Evolutionary conservation across 2,888 invertebrate species (phyloP).

Genomic region (Rhagophthalmus giganteus): DNA sequence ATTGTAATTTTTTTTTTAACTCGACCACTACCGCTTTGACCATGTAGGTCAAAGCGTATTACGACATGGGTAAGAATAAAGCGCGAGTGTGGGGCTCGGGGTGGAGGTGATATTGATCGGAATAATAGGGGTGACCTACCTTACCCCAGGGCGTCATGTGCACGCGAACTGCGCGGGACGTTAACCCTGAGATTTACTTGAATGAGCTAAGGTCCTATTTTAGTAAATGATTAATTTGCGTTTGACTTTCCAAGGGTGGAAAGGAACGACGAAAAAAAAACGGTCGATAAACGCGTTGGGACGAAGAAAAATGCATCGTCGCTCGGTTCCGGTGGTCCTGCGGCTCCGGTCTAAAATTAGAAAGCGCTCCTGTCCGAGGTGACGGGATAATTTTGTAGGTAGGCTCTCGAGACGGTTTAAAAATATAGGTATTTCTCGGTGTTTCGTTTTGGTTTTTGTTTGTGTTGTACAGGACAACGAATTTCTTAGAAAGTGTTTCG

Average conservation of each 20-base stretch:
- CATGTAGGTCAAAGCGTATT: not conserved
- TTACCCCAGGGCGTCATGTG: slow-evolving; percentile 22
- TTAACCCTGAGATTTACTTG: slow-evolving; percentile 20
- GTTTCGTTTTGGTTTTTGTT: no score
- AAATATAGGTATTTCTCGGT: no score
- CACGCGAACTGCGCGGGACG: slow-evolving; percentile 24
- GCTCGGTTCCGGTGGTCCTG: no score
- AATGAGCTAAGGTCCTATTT: slow-evolving; percentile 21
- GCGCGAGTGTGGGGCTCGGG: not conserved
- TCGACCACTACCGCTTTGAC: not conserved
- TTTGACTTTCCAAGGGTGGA: not conserved
- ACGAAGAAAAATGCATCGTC: no score
- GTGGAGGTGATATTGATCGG: slow-evolving; percentile 21
- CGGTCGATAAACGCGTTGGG: no score
- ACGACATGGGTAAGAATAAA: not conserved
- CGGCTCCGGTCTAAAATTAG: no score
- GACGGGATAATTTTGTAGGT: not conserved
- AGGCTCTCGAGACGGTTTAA: no score
- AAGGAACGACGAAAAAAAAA: no score
- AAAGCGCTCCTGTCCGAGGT: no score
- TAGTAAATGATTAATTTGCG: slow-evolving; percentile 2
- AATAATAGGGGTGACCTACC: slow-evolving; percentile 28
- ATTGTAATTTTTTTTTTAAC: not conserved
- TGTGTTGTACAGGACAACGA: no score
- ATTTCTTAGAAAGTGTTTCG: no score